phyloP scores from a whole-genome alignment of 2,888 invertebrate species.

The Mellilla xanthometata region DNA sequence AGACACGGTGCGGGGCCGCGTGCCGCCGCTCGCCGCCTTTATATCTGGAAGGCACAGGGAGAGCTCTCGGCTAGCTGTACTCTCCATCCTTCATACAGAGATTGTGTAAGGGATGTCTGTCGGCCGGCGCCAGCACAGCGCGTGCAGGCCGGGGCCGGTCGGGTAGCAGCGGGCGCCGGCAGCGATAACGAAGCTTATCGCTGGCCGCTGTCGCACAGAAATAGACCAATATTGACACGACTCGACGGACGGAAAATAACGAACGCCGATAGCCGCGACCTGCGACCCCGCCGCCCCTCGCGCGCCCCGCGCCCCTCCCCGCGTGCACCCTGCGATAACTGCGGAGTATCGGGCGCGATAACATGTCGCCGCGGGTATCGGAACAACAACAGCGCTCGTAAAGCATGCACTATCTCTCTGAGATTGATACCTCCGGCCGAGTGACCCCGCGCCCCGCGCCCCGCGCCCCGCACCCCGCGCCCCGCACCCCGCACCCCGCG shows the following conservation, averaged over 20 bases:
- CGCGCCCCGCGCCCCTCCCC: constrained; percentile 23
- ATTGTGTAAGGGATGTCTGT: no score
- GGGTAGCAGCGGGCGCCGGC: constrained; percentile 27
- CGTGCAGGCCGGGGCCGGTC: no score
- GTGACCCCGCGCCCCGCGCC: no score
- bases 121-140: no score
- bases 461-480: no score
- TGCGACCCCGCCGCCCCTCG: constrained; percentile 28
- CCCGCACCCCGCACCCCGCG: no score
- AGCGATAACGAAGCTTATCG: constrained; percentile 45
- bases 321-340: constrained; percentile 21
- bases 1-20: no score
- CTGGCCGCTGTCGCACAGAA: constrained; percentile 17
- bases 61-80: no score
- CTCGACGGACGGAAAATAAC: constrained; percentile 72
- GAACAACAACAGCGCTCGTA: not conserved
- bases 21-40: no score
- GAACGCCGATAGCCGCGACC: constrained; percentile 54
- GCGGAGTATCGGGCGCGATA: not conserved
- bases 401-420: not conserved
- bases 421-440: no score
- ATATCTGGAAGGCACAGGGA: no score
- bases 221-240: constrained; percentile 49
- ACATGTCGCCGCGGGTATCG: not conserved
- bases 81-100: no score